phyloP scores from a whole-genome alignment of 2,113 vertebrate genomes.

The Phalacrocorax carbo region DNA sequence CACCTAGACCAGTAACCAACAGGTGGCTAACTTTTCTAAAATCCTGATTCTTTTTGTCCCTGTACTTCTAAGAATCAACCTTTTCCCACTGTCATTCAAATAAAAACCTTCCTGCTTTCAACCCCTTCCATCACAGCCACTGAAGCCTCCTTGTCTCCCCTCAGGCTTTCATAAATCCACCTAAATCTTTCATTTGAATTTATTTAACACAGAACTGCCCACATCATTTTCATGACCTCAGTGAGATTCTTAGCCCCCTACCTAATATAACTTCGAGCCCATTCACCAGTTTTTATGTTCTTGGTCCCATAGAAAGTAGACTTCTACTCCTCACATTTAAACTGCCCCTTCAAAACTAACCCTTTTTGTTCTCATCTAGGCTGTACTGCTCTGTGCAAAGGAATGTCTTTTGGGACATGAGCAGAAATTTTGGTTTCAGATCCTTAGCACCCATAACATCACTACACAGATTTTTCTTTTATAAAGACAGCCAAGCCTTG shows the following conservation, averaged over 20 bases:
- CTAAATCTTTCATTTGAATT: neutral
- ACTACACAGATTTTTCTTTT: neutral
- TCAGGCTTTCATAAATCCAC: neutral
- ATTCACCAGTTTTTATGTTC: neutral
- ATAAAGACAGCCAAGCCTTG: neutral
- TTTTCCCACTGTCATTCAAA: neutral
- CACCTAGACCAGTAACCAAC: neutral
- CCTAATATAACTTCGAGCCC: neutral
- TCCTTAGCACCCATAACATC: neutral
- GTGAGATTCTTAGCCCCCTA: neutral
- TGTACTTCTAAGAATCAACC: neutral
- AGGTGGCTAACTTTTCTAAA: neutral
- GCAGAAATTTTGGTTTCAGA: neutral
- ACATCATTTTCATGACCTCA: neutral
- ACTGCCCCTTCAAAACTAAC: neutral
- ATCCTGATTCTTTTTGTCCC: neutral
- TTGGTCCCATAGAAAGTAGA: neutral
- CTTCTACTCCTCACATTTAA: neutral
- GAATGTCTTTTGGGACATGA: neutral
- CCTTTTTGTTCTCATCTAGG: neutral
- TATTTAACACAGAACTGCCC: neutral
- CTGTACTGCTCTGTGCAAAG: neutral
- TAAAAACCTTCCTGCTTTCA: neutral
- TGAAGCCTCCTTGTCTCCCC: neutral
- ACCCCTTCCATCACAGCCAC: neutral